Base-by-base conservation (phyloP, 2,888 invertebrate species). In the Eumacrocentrus americanus region DNA sequence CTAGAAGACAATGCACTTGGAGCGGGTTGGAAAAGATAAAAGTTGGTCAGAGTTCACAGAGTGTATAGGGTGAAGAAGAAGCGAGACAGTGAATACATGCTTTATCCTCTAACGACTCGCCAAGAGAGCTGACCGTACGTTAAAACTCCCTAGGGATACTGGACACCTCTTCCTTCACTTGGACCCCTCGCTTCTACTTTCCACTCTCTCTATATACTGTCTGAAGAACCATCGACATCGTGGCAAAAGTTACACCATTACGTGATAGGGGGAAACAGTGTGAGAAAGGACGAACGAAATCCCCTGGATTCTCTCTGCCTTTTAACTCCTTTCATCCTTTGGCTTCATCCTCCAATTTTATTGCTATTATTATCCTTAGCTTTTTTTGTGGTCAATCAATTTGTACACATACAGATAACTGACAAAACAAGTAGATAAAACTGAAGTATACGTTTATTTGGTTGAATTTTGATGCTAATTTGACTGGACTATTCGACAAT, bases 191-290 rank as follows among this genome's bases (percentile, higher is more conserved):
- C n/a, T 53, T 55, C 57, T 25, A 23, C 22, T 20, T 11, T 53
- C 50, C 16, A 59, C 61, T 37, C 54, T 46, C 61, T 47, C 25
- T 53, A 12, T 48, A 58, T 46, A 58, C 58, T 62, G 59, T 40
- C 52, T 14, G 46, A 55, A 11, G 22, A 42, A 63, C 63, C 63
- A 61, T 70, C 62, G 63, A 66, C 54, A 47, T 66, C 67, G 61
- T 63, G 70, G 69, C 71, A 76, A 76, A 78, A 79, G 73, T 77
- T 77, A 72, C 74, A 72, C 75, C 73, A 75, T 79, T 78, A 76
- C 73, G 76, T 70, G 76, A 78, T 76, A 67, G 70, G 69, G 67
- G 62, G 66, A 70, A 69, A 71, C 72, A 71, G 70, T 62, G 48
- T 55, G 50, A 50, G 38, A 44, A 44, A 52, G 34, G 59, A 60